These are phyloP conservation scores for Ellobius talpinus DNA, from an alignment of 2,113 vertebrate genomes.

Conservation along the genomic window DNA sequence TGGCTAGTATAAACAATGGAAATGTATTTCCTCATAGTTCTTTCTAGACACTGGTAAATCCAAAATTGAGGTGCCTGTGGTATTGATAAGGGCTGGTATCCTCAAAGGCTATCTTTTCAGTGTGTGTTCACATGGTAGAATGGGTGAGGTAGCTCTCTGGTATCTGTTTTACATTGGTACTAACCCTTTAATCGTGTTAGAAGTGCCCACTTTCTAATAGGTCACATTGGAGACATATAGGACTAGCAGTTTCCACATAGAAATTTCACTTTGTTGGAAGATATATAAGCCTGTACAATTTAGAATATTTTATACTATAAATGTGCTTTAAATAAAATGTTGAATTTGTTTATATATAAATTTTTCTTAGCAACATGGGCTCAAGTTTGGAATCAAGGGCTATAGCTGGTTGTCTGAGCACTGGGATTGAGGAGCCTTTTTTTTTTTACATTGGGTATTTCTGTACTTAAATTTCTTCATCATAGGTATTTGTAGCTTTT, in stretches of 20 bases:
- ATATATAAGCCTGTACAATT: neutral
- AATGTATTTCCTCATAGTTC: neutral
- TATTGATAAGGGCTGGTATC: neutral
- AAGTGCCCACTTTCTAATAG: neutral
- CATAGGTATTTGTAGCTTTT: slow-evolving; percentile 32
- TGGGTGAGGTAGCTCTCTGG: neutral
- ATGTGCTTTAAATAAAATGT: neutral
- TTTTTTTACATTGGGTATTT: slow-evolving; percentile 33
- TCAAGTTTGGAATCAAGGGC: neutral
- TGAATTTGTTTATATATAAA: neutral
- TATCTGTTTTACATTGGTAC: neutral
- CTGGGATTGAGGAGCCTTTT: neutral
- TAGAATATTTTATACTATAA: neutral
- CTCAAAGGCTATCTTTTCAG: neutral
- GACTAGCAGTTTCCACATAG: neutral
- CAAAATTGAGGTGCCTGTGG: neutral
- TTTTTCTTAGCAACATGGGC: slow-evolving; percentile 3
- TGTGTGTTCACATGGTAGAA: neutral
- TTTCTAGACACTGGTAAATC: neutral
- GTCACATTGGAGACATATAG: neutral
- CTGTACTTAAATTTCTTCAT: slow-evolving; percentile 53
- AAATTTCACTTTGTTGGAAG: neutral
- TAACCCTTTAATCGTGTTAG: neutral
- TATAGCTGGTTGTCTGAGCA: neutral
- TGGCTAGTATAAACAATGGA: neutral